Evolutionary conservation across 2,888 invertebrate genomes (phyloP), one percentile per base, ranked within the genome.

Genomic region (Helicoverpa assulta): DNA sequence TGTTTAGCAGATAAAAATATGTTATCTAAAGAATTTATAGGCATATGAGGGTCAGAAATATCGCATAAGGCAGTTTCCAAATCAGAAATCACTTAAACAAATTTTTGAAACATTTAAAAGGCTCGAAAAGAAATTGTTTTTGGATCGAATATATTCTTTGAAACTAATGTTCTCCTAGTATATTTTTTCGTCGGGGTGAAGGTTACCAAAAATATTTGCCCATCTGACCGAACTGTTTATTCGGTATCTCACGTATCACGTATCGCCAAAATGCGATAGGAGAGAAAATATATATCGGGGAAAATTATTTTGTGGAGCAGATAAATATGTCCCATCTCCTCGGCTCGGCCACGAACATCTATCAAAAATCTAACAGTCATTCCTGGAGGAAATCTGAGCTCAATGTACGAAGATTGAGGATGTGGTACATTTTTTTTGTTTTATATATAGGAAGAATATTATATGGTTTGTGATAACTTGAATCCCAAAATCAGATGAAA

Each of bases 351-450:
- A 74, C 80, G 80, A 85, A 86, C 90, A 91, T 91, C 90, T 87
- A 91, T 91, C 91, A 91, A 88, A 89, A 88, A 91, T 86, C 85
- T 84, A 84, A 88, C 81, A 91, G 90, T 91, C 91, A 91, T 86
- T 80, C 82, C 72, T 67, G 77, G 66, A 78, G 81, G 76, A 85
- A 83, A 88, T 86, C 86, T 76, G 77, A 81, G 78, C 73, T 63
- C 50, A 29, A 64, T 21, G 21, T 58, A 7, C 3, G 80, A 83
- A 70, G 50, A n/a, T n/a, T n/a, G 54, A 12, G 14, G 73, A 77
- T 75, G 29, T 54, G 82, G 70, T 50, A 83, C 50, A 21, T 4
- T 21, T 21, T 10, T 7, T 37, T 37, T 37, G 5, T 29, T 29
- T 29, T 29, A 29, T 29, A 29, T 5, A 29, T 3, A n/a, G n/a